Evolutionary conservation across 2,797 vertebrate species (phyloP).

Genomic region (Fratercula arctica): DNA sequence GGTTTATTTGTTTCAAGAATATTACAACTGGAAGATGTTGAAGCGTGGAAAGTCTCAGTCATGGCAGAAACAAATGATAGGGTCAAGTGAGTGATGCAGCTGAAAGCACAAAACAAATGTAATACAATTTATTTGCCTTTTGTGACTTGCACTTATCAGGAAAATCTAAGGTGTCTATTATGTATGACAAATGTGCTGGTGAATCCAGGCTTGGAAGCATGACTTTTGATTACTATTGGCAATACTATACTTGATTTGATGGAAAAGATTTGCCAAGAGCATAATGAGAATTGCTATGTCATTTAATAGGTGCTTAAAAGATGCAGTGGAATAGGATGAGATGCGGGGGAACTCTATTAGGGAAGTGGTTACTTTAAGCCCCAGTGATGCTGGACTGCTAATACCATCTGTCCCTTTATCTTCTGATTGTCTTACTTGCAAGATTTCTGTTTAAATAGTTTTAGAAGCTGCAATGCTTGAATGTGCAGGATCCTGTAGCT

Average conservation of each 20-base stretch:
- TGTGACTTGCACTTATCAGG: not conserved
- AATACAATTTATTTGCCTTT: constrained; percentile 18
- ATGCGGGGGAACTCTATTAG: not conserved
- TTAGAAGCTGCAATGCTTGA: not conserved
- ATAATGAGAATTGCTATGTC: not conserved
- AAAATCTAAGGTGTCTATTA: not conserved
- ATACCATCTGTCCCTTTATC: not conserved
- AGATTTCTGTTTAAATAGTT: not conserved
- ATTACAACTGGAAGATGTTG: not conserved
- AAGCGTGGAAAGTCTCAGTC: not conserved
- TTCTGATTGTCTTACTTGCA: not conserved
- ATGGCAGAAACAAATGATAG: not conserved
- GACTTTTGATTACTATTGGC: constrained; percentile 15
- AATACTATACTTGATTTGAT: not conserved
- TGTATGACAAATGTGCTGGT: not conserved
- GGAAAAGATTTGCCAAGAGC: not conserved
- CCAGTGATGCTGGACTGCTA: not conserved
- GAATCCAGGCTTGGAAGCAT: not conserved
- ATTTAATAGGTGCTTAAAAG: constrained; percentile 8
- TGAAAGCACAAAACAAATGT: not conserved
- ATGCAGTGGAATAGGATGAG: not conserved
- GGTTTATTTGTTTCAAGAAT: not conserved
- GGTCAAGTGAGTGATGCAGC: not conserved
- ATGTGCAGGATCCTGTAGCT: not conserved
- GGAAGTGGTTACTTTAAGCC: not conserved